Percentiles rank a stretch among this genome's conserved stretches.
phyloP scores from a whole-genome alignment of 1,140 invertebrate species.

The Pogonomyrmex californicus region DNA sequence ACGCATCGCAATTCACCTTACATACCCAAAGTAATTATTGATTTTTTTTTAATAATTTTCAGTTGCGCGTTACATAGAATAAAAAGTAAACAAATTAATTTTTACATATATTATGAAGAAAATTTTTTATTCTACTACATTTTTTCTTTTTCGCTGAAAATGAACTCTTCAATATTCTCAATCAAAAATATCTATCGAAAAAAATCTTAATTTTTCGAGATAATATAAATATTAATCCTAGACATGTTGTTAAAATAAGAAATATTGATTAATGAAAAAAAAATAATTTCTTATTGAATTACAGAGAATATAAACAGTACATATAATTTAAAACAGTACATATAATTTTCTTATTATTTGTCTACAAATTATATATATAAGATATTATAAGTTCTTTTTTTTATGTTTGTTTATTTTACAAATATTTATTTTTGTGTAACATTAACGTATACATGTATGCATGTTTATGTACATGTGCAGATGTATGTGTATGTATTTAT shows the following conservation, averaged over 20 bases:
- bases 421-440: constrained; percentile 11
- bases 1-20: constrained; percentile 52
- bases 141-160: background rate
- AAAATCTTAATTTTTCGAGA: background rate
- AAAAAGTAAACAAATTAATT: background rate
- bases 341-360: constrained; percentile 1
- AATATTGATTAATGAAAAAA: background rate
- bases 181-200: background rate
- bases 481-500: too few relatives aligned
- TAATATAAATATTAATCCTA: background rate
- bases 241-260: background rate
- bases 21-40: constrained; percentile 28
- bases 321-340: background rate
- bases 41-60: background rate
- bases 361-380: background rate
- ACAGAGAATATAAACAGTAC: background rate
- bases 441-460: background rate
- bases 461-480: too few relatives aligned
- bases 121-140: background rate
- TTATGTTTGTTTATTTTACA: background rate
- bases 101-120: background rate
- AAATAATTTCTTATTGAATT: background rate
- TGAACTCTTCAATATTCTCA: background rate
- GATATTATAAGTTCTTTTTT: background rate
- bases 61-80: background rate